A percentile compares a stretch with the other conserved stretches of the same genome.
Evolutionary conservation across 2,797 vertebrate species (phyloP).

Genomic region (Synaphobranchus kaupii): DNA sequence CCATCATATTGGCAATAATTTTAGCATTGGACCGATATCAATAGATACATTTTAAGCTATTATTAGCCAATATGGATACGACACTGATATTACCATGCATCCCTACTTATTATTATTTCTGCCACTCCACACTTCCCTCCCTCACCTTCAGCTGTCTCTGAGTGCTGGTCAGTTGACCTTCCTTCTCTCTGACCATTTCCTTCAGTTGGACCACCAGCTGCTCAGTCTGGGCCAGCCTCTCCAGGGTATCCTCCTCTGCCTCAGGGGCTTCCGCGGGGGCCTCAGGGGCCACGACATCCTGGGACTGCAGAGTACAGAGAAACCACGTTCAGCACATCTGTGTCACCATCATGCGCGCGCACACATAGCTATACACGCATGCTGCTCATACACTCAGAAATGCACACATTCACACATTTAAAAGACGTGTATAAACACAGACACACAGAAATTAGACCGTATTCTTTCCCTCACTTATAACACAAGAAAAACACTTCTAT

Average conservation of each 20-base stretch:
- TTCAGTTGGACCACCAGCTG: slow-evolving; percentile 87
- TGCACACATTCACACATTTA: neutral
- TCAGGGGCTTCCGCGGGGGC: slow-evolving; percentile 59
- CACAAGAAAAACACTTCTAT: neutral
- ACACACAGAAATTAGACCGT: too few species aligned
- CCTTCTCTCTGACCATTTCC: slow-evolving; percentile 85
- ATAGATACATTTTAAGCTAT: neutral
- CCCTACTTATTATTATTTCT: neutral
- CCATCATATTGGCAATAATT: neutral
- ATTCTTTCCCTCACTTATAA: too few species aligned
- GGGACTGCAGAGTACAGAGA: neutral
- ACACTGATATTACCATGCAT: neutral
- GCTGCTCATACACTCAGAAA: neutral
- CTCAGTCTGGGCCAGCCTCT: slow-evolving; percentile 84
- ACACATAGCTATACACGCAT: neutral
- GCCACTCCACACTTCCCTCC: neutral
- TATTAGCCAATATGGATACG: neutral
- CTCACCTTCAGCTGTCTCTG: slow-evolving; percentile 80
- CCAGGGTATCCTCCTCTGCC: slow-evolving; percentile 73
- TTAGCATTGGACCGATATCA: neutral
- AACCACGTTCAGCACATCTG: neutral
- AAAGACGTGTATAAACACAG: too few species aligned
- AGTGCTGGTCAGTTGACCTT: slow-evolving; percentile 76
- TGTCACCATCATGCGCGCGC: neutral
- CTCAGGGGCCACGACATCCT: slow-evolving; percentile 59